A percentile compares a stretch with the other conserved stretches of the same genome.
Conservation (phyloP, 2,113 vertebrate genomes). For the Bothrops jararaca region DNA sequence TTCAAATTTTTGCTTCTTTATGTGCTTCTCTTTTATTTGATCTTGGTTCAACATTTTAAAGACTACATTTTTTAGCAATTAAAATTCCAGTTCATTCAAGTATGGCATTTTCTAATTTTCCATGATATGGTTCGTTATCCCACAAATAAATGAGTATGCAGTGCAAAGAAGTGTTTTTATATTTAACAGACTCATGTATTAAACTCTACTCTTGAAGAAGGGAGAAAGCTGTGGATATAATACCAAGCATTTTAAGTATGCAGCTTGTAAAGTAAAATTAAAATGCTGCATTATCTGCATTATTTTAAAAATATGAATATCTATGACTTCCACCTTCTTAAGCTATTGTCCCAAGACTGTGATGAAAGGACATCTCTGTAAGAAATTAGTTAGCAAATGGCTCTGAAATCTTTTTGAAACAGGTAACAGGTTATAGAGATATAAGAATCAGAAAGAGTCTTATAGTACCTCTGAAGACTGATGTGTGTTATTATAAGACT, state of each 20-base stretch:
- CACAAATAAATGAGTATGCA: neutral
- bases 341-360: neutral
- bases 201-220: neutral
- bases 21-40: neutral
- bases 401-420: neutral
- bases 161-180: neutral
- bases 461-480: neutral
- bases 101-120: conserved; percentile 7
- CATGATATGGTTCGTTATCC: neutral
- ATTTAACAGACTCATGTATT: neutral
- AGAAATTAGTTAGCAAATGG: neutral
- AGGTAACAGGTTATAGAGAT: neutral
- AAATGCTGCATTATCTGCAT: neutral
- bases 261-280: neutral
- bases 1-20: conserved; percentile 9
- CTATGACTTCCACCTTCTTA: neutral
- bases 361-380: neutral
- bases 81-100: neutral
- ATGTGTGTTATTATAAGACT: neutral
- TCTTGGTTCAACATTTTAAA: conserved; percentile 22
- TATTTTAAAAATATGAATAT: neutral
- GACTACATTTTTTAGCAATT: conserved; percentile 27
- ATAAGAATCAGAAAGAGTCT: neutral
- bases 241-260: neutral
- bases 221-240: neutral